A percentile compares a stretch with the other conserved stretches of the same genome.
phyloP scores from a whole-genome alignment of 2,888 invertebrate species.

The Chirona hameri region DNA sequence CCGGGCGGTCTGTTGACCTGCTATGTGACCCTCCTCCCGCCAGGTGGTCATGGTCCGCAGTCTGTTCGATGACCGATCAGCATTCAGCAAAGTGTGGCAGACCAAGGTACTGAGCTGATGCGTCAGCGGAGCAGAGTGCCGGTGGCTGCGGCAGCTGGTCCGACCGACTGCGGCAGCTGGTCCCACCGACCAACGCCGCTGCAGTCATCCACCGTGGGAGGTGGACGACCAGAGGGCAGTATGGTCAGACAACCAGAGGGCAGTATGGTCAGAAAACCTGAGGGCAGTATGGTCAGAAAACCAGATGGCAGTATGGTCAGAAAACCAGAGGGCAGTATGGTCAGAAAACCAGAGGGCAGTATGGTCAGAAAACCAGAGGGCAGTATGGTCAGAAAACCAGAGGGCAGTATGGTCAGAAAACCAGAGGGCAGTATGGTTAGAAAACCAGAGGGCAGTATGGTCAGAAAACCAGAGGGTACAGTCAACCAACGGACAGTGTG shows the following conservation, averaged over 20 bases:
- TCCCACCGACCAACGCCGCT: not conserved
- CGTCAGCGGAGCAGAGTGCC: not conserved
- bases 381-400: no score
- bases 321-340: not conserved
- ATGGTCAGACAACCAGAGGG: no score
- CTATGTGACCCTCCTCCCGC: no score
- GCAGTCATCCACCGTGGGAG: no score
- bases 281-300: no score
- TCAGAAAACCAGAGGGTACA: not conserved
- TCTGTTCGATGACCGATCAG: slow-evolving; percentile 63
- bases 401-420: no score
- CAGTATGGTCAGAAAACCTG: no score
- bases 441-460: not conserved
- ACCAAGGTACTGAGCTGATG: not conserved
- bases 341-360: no score
- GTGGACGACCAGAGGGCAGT: no score
- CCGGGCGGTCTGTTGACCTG: no score
- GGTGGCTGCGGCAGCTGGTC: not conserved
- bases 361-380: no score
- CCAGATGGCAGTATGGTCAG: not conserved
- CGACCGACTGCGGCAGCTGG: not conserved
- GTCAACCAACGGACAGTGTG: not conserved
- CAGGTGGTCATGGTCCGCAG: slow-evolving; percentile 75
- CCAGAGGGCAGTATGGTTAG: no score
- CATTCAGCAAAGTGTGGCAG: slow-evolving; percentile 44